Percentiles rank a stretch among this genome's conserved stretches.
phyloP scores from a whole-genome alignment of 2,113 vertebrate species.

The Pristiophorus japonicus region DNA sequence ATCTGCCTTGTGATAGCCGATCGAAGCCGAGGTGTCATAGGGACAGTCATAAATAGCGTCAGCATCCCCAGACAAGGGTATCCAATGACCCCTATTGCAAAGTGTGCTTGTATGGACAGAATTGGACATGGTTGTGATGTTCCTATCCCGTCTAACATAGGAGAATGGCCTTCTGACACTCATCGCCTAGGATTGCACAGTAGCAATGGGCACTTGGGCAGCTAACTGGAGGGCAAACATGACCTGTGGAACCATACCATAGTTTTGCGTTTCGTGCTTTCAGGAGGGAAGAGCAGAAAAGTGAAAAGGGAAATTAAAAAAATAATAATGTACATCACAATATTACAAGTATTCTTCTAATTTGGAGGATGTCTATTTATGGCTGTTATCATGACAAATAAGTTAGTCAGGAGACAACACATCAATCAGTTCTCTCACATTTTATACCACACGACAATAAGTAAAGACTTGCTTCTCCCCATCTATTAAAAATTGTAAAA shows the following conservation, averaged over 20 bases:
- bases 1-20: neutral
- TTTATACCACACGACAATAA: neutral
- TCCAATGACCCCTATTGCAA: neutral
- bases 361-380: neutral
- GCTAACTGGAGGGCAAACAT: neutral
- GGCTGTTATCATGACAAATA: neutral
- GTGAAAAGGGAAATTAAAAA: neutral
- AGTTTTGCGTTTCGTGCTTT: neutral
- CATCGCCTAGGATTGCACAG: neutral
- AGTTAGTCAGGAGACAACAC: neutral
- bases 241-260: neutral
- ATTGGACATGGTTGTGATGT: neutral
- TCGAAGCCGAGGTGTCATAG: neutral
- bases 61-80: neutral
- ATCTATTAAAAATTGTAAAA: neutral
- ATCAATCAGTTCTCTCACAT: neutral
- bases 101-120: neutral
- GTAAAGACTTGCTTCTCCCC: neutral
- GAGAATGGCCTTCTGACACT: neutral
- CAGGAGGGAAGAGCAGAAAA: neutral
- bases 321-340: neutral
- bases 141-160: neutral
- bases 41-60: neutral
- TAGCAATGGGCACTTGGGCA: neutral
- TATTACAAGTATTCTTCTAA: neutral